Evolutionary conservation across 2,888 invertebrate species (phyloP).

Genomic region (Gasteruption jaculator): DNA sequence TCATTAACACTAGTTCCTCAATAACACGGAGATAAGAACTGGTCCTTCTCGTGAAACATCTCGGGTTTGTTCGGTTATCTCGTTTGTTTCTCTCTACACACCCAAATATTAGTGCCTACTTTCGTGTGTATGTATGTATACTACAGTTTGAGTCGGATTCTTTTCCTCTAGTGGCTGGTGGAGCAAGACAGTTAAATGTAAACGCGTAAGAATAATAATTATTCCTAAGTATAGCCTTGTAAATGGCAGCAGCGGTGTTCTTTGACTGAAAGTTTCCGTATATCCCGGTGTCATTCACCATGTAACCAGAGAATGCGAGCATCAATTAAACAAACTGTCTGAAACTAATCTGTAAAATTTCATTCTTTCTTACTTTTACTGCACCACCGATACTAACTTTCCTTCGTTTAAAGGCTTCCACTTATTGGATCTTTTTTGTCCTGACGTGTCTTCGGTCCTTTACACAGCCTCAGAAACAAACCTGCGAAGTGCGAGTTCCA

Average conservation of each 20-base stretch:
- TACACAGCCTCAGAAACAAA: no score
- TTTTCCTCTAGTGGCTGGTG: no score
- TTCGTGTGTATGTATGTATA: no score
- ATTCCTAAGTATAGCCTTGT: conserved; percentile 33
- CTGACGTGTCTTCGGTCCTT: no score
- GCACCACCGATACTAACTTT: no score
- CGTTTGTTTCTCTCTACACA: no score
- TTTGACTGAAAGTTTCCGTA: conserved; percentile 28
- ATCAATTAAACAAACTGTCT: conserved; percentile 38
- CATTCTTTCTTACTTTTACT: no score
- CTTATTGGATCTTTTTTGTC: no score
- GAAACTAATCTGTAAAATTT: conserved; percentile 28
- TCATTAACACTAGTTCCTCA: conserved; percentile 36
- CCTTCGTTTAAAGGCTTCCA: background rate
- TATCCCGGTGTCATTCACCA: conserved; percentile 18
- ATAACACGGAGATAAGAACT: conserved; percentile 34
- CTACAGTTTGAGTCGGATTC: no score
- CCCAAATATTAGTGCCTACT: no score
- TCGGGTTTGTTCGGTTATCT: background rate
- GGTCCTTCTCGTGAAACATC: conserved; percentile 20
- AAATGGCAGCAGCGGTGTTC: conserved; percentile 34
- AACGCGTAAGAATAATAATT: conserved; percentile 37
- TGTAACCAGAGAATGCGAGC: conserved; percentile 18
- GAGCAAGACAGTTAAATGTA: no score
- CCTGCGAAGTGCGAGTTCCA: no score